Conservation (phyloP, 2,888 invertebrate genomes). For the Epirrhoe tristata region DNA sequence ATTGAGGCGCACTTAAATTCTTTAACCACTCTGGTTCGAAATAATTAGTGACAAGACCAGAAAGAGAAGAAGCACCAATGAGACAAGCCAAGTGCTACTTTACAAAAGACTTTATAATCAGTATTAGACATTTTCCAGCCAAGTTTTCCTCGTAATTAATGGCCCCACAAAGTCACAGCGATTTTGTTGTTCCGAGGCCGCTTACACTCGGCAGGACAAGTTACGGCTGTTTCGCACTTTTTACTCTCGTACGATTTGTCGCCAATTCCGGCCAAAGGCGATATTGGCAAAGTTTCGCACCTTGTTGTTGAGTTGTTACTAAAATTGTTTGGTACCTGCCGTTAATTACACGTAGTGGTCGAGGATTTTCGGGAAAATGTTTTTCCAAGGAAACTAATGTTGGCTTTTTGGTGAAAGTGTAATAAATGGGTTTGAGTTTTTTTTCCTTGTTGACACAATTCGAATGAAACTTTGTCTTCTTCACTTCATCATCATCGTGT, state of each 20-base stretch:
- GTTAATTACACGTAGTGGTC: constrained; percentile 24
- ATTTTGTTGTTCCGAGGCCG: constrained; percentile 24
- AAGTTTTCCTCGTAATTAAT: neutral
- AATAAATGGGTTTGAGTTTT: too few relatives aligned
- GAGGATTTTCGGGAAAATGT: constrained; percentile 4
- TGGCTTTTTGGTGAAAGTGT: neutral
- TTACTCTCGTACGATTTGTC: constrained; percentile 69
- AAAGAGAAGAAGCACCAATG: too few relatives aligned
- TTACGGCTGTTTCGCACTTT: constrained; percentile 57
- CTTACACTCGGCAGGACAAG: constrained; percentile 22
- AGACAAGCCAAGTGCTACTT: too few relatives aligned
- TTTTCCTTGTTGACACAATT: too few relatives aligned
- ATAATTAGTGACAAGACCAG: too few relatives aligned
- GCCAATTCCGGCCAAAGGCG: constrained; percentile 63
- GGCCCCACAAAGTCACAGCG: constrained; percentile 13
- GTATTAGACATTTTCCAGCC: neutral
- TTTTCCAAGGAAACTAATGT: neutral
- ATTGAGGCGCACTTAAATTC: too few relatives aligned
- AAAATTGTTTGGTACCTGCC: constrained; percentile 24
- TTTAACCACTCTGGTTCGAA: too few relatives aligned
- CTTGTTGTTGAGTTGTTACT: constrained; percentile 36
- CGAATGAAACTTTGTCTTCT: too few relatives aligned
- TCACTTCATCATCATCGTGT: too few relatives aligned
- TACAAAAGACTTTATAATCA: too few relatives aligned
- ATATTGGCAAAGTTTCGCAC: constrained; percentile 69